phyloP scores from a whole-genome alignment of 2,797 vertebrate genomes.

The Tiaroga cobitis region DNA sequence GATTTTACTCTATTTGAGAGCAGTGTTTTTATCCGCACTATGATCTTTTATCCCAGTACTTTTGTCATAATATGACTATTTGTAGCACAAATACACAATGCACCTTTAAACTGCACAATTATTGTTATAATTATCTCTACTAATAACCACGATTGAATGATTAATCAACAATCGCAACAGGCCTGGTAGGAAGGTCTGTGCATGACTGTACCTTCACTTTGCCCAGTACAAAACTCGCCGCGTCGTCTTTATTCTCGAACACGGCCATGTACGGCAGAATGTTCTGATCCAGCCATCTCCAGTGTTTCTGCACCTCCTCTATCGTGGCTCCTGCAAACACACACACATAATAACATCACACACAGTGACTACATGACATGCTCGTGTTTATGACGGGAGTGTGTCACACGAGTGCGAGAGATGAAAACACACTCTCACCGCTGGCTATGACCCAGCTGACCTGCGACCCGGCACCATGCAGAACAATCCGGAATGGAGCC shows the following conservation, averaged over 20 bases:
- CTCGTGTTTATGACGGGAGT: neutral
- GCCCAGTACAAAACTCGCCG: slow-evolving; percentile 91
- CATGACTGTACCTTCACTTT: slow-evolving; percentile 89
- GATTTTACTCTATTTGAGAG: too few relatives aligned
- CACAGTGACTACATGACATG: neutral
- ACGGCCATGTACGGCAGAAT: slow-evolving; percentile 92
- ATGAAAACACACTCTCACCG: slow-evolving; percentile 76
- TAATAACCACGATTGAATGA: too few relatives aligned
- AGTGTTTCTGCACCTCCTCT: slow-evolving; percentile 93
- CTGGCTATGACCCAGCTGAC: slow-evolving; percentile 95
- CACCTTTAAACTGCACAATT: neutral
- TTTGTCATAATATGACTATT: too few relatives aligned
- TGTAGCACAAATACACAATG: too few relatives aligned
- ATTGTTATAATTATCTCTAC: neutral
- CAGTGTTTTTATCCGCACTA: too few relatives aligned
- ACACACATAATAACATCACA: neutral
- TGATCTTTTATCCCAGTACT: too few relatives aligned
- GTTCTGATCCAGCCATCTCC: slow-evolving; percentile 95
- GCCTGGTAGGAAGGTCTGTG: neutral
- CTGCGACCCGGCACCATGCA: slow-evolving; percentile 91
- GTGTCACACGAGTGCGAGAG: neutral
- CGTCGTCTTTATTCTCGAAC: slow-evolving; percentile 96
- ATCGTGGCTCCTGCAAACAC: slow-evolving; percentile 83
- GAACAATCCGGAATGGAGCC: slow-evolving; percentile 92
- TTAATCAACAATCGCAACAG: too few relatives aligned